A percentile compares a stretch with the other conserved stretches of the same genome.
Evolutionary conservation across 2,113 vertebrate genomes (phyloP).

Genomic region (Engraulis encrasicolus): DNA sequence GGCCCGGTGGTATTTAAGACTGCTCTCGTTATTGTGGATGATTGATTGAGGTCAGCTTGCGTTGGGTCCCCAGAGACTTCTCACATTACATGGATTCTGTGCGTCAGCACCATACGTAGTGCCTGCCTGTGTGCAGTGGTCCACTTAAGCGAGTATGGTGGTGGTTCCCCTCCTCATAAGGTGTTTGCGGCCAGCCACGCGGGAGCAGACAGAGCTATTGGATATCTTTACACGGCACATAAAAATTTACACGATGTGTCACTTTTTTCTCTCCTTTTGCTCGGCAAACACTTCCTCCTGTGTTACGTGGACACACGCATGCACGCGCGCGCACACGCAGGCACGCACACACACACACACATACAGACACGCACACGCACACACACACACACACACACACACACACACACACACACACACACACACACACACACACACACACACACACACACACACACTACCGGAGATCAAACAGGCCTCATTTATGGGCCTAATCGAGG

Average conservation of each 20-base stretch:
- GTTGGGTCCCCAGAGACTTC: background rate
- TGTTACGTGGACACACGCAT: too few relatives aligned
- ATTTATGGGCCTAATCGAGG: background rate
- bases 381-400: too few relatives aligned
- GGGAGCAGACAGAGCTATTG: background rate
- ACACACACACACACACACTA: too few relatives aligned
- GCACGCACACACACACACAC: too few relatives aligned
- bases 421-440: too few relatives aligned
- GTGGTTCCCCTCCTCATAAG: background rate
- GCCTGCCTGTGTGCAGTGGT: too few relatives aligned
- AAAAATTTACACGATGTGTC: background rate
- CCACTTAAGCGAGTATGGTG: background rate
- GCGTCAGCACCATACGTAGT: background rate
- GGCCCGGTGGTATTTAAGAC: constrained; percentile 12
- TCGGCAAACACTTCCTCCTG: background rate
- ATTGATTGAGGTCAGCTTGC: constrained; percentile 13
- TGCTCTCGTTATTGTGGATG: background rate
- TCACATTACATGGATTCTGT: background rate
- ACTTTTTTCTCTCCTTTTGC: background rate
- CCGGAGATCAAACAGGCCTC: background rate
- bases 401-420: too few relatives aligned
- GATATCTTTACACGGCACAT: background rate
- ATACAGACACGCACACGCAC: too few relatives aligned
- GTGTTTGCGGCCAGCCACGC: background rate
- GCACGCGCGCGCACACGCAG: too few relatives aligned